Conservation (phyloP, 2,113 vertebrate genomes). For the Pongo pygmaeus region DNA sequence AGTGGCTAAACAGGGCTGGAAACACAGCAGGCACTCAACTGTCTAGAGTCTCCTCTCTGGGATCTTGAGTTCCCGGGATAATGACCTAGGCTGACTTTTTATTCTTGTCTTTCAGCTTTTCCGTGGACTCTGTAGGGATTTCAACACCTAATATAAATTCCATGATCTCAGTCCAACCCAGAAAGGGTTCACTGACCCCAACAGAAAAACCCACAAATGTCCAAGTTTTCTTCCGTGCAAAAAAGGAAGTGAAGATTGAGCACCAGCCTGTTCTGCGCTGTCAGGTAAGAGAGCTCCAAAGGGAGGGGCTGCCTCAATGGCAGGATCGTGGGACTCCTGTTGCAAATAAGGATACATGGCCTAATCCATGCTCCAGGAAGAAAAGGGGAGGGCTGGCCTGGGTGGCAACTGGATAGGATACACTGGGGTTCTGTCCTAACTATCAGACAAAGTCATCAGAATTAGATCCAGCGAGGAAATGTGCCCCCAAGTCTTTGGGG, state of each 20-base stretch:
- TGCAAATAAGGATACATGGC: neutral
- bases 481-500: neutral
- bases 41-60: neutral
- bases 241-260: conserved; percentile 84
- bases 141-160: conserved; percentile 77
- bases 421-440: neutral
- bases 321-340: neutral
- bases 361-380: neutral
- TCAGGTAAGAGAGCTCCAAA: conserved; percentile 84
- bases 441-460: neutral
- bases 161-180: conserved; percentile 87
- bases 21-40: neutral
- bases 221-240: conserved; percentile 86
- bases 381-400: too few species aligned
- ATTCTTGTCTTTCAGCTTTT: conserved; percentile 84
- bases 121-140: conserved; percentile 74
- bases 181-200: conserved; percentile 82
- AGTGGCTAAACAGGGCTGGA: neutral
- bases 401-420: neutral
- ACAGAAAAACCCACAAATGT: conserved; percentile 81
- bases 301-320: fast-evolving
- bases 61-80: neutral
- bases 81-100: neutral
- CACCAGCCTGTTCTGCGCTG: conserved; percentile 88
- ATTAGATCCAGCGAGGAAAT: neutral